Evolutionary conservation across 2,888 invertebrate genomes (phyloP).

Genomic region (Drosophila trichaetosa): DNA sequence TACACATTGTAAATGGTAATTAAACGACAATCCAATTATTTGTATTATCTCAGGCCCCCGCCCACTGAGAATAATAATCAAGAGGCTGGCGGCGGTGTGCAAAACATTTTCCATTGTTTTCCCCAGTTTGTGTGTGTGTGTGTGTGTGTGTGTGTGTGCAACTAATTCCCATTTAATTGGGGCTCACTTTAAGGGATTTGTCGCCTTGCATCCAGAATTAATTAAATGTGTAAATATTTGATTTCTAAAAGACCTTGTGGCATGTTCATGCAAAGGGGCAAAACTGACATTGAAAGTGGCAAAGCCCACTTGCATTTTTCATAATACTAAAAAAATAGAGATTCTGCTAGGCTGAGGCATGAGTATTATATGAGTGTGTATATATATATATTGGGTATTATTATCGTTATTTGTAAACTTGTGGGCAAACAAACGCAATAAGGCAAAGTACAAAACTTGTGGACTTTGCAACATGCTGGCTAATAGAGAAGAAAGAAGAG

Average conservation of each 20-base stretch:
- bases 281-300: constrained; percentile 9
- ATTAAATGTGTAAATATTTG: constrained; percentile 43
- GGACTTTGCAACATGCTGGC: constrained; percentile 13
- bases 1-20: constrained; percentile 30
- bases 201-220: constrained; percentile 38
- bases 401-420: constrained; percentile 42
- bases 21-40: constrained; percentile 38
- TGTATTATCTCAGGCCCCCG: constrained; percentile 21
- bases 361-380: not conserved
- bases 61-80: constrained; percentile 35
- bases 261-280: constrained; percentile 4
- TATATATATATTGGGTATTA: not conserved
- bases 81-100: constrained; percentile 28
- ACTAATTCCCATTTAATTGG: constrained; percentile 72
- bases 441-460: constrained; percentile 34
- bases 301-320: not conserved
- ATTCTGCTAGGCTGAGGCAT: not conserved
- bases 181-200: constrained; percentile 45
- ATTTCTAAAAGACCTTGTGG: constrained; percentile 32
- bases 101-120: constrained; percentile 42
- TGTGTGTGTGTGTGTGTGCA: constrained; percentile 21
- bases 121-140: constrained; percentile 10
- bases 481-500: not conserved
- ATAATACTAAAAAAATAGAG: not conserved
- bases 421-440: constrained; percentile 2